Conservation (phyloP, 2,113 vertebrate genomes). For the Muscicapa adusta region DNA sequence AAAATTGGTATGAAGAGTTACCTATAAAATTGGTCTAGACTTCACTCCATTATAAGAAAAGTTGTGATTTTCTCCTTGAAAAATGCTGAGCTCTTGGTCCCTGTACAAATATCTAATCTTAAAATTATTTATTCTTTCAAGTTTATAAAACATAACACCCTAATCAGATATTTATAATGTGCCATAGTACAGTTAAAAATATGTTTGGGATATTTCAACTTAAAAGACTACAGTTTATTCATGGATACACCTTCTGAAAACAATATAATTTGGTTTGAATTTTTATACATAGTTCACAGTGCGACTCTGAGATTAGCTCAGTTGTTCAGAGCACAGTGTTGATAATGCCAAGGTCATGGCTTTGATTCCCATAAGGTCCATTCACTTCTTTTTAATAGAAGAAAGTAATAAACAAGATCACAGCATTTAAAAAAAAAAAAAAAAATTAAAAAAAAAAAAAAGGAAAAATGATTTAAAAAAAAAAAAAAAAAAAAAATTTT, state of each 20-base stretch:
- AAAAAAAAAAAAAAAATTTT: neutral
- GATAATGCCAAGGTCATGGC: neutral
- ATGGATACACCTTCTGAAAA: neutral
- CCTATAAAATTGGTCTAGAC: neutral
- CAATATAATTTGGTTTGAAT: neutral
- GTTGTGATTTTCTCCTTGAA: neutral
- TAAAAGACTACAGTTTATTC: neutral
- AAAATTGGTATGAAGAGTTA: accelerated
- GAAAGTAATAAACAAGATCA: neutral
- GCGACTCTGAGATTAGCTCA: neutral
- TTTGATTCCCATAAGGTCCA: neutral
- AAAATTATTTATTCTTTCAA: neutral
- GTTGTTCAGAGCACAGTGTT: neutral
- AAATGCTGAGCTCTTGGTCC: neutral
- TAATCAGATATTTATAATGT: neutral
- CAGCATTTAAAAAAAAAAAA: neutral
- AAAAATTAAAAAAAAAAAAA: too few species aligned
- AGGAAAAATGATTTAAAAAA: neutral
- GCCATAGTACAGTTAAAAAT: neutral
- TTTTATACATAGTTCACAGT: neutral
- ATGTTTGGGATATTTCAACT: neutral
- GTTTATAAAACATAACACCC: neutral
- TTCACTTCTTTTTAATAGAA: neutral
- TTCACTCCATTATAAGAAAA: neutral
- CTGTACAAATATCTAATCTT: neutral